Percentiles rank a stretch among this genome's conserved stretches.
These are phyloP conservation scores for Aphidoletes aphidimyza DNA, from an alignment of 2,888 invertebrate genomes.

Conservation along the genomic window DNA sequence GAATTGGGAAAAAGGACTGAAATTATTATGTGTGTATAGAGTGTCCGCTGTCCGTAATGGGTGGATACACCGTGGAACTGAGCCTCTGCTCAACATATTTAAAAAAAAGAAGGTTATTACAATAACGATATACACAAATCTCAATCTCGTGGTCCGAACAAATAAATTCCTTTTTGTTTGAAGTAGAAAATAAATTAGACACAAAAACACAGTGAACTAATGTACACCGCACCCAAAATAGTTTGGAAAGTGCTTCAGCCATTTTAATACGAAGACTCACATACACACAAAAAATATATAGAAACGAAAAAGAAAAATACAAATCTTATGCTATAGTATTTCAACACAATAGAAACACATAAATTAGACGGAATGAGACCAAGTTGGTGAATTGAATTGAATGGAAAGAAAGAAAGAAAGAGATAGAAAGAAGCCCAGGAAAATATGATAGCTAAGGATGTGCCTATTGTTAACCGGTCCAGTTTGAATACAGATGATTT, in stretches of 20 bases:
- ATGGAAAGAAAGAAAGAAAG: background rate
- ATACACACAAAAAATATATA: too few species aligned
- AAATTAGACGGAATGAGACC: too few species aligned
- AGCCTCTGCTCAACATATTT: background rate
- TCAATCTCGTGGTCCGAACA: conserved; percentile 40
- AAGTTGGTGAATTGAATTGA: too few species aligned
- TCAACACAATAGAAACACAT: too few species aligned
- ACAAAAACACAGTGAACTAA: conserved; percentile 15
- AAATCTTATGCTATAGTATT: too few species aligned
- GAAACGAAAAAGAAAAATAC: background rate
- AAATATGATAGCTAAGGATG: background rate
- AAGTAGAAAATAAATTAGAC: conserved; percentile 38
- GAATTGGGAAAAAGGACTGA: background rate
- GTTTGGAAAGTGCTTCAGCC: background rate
- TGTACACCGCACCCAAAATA: conserved; percentile 42
- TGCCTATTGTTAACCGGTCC: conserved; percentile 12
- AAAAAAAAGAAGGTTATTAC: background rate
- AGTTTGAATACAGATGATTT: background rate
- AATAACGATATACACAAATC: conserved; percentile 9
- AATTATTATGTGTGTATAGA: conserved; percentile 1
- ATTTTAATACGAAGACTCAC: background rate
- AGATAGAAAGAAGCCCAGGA: background rate
- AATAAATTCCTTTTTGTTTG: conserved; percentile 51
- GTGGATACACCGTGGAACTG: too few species aligned
- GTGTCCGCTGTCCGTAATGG: background rate